Evolutionary conservation across 2,113 vertebrate species (phyloP).

Genomic region (Cebus imitator): DNA sequence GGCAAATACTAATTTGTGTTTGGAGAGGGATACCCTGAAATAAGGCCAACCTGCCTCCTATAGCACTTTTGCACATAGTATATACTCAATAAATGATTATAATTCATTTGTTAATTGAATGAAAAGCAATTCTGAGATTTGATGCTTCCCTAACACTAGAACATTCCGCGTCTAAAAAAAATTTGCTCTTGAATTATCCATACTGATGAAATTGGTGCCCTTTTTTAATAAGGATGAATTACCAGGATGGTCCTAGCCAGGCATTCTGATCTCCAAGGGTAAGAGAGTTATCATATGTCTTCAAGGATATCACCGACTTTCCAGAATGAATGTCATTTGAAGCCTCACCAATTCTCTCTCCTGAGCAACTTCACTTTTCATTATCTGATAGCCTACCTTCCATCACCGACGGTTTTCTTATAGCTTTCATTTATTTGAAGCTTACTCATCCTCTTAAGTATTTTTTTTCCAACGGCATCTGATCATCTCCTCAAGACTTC

Average conservation of each 20-base stretch:
- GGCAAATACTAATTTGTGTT: neutral
- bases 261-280: neutral
- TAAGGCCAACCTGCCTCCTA: neutral
- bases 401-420: constrained; percentile 65
- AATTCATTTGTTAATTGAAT: neutral
- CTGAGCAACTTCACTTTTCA: neutral
- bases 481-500: neutral
- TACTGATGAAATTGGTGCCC: neutral
- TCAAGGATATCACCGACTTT: constrained; percentile 13
- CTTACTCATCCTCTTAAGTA: neutral
- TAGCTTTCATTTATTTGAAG: constrained; percentile 45
- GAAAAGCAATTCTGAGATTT: neutral
- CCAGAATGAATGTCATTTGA: constrained; percentile 11
- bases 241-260: neutral
- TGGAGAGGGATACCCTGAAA: rapidly evolving
- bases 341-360: constrained; percentile 23
- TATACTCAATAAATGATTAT: neutral
- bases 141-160: neutral
- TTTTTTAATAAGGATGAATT: neutral
- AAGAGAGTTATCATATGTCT: neutral
- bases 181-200: neutral
- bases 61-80: neutral
- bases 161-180: neutral
- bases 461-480: constrained; percentile 35
- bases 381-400: constrained; percentile 57